Base-by-base conservation (phyloP, 2,888 invertebrate species). In the Pseudolycoriella hygida region DNA sequence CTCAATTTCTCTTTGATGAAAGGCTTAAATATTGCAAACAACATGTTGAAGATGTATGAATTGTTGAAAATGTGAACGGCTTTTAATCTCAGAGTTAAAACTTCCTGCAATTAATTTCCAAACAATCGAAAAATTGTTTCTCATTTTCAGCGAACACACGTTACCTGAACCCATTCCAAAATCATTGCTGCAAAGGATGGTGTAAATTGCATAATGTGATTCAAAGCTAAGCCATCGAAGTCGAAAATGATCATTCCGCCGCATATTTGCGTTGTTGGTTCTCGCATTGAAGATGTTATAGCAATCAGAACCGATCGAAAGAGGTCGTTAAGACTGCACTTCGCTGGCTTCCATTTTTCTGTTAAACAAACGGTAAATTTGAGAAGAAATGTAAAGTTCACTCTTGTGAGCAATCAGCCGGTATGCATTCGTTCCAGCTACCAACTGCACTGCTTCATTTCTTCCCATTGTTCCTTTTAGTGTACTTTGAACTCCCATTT, bases 61-160 rank as follows among this genome's bases (percentile, higher is more conserved):
- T 92, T 89, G 60, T 87, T 87, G n/a, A 92, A 70, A 43, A 90
- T 72, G 58, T 92, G 90, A 3, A 93, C 77, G 0, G 76, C 86
- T 63, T 88, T 89, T 40, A 93, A 65, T 43, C 92, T 75, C 49
- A 79, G 70, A 0, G 90, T 86, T 25, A 86, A 76, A 55, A 85
- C 82, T 56, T 86, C 88, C 77, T 86, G n/a, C 2, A 14, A 43
- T 19, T n/a, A 42, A 70, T 17, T 67, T 66, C 54, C 50, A 53
- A 50, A 47, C 30, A 15, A 11, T 19, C 43, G 14, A 42, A 48
- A 44, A 20, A 42, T 6, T n/a, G n/a, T n/a, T n/a, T 4, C 17
- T 40, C n/a, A 6, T 19, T 18, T 40, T 37, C 14, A 12, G 11
- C 14, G 14, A 14, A 4, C 4, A 37, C n/a, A 14, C 8, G 5